phyloP scores from a whole-genome alignment of 2,888 invertebrate genomes.

The Trilocha varians region DNA sequence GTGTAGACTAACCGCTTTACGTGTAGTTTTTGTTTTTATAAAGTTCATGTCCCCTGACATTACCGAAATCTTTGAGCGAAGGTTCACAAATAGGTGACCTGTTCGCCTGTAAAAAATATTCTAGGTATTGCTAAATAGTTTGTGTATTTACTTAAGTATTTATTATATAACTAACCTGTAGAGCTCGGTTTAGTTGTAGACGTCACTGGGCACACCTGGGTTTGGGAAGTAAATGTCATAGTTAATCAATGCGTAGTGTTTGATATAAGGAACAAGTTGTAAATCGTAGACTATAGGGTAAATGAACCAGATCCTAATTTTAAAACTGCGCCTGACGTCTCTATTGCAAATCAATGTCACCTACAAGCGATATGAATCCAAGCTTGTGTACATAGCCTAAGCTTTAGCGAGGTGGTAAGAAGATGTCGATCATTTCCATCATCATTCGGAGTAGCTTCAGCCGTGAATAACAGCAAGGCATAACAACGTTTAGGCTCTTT shows the following conservation, averaged over 20 bases:
- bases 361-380: not conserved
- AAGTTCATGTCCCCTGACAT: no score
- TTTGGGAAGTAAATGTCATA: constrained; percentile 2
- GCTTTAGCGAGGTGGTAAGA: not conserved
- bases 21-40: no score
- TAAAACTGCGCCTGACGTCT: not conserved
- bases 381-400: constrained; percentile 1
- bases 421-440: constrained; percentile 23
- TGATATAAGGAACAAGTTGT: constrained; percentile 1
- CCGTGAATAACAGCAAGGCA: constrained; percentile 34
- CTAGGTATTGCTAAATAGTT: no score
- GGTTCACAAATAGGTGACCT: no score
- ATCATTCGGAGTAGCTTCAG: constrained; percentile 18
- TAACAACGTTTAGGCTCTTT: constrained; percentile 36
- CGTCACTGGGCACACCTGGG: no score
- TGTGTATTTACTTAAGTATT: no score
- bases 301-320: constrained; percentile 1
- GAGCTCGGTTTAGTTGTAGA: no score
- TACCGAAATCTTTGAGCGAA: no score
- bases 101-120: no score
- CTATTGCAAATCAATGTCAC: not conserved
- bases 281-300: no score
- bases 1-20: not conserved
- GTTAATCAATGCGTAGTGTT: not conserved
- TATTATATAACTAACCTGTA: no score